These are phyloP conservation scores for Drosophila cardini DNA, from an alignment of 1,140 invertebrate species.

Conservation along the genomic window DNA sequence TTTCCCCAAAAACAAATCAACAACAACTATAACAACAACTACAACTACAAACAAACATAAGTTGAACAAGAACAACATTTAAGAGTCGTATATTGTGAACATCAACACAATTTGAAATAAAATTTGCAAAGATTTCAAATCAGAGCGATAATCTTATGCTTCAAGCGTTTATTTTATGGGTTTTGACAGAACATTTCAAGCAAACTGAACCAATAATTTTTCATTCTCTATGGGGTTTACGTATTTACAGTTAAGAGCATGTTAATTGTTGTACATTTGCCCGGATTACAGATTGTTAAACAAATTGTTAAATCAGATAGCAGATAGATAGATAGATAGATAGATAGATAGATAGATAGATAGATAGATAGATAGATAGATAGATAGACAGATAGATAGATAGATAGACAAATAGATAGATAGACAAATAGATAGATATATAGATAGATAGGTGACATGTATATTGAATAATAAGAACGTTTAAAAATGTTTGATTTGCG, in stretches of 20 bases:
- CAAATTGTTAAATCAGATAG: too few species aligned
- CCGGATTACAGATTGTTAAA: background rate
- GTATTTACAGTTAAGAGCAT: background rate
- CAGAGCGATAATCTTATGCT: slow-evolving; percentile 30
- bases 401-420: too few species aligned
- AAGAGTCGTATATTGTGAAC: slow-evolving; percentile 34
- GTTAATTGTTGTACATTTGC: background rate
- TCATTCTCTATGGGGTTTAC: background rate
- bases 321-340: too few species aligned
- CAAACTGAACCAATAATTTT: slow-evolving; percentile 7
- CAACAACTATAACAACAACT: slow-evolving; percentile 10
- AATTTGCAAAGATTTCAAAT: slow-evolving; percentile 43
- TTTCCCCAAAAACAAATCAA: slow-evolving; percentile 47
- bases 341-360: too few species aligned
- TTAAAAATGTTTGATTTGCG: background rate
- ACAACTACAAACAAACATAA: slow-evolving; percentile 5
- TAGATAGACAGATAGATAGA: too few species aligned
- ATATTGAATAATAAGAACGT: slow-evolving; percentile 41
- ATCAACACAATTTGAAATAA: slow-evolving; percentile 53
- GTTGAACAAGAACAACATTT: slow-evolving; percentile 7
- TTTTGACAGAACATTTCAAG: slow-evolving; percentile 35
- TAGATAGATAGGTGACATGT: slow-evolving; percentile 37
- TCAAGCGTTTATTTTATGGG: slow-evolving; percentile 31
- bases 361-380: too few species aligned
- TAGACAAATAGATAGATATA: too few species aligned